Percentiles rank a stretch among this genome's conserved stretches.
These are phyloP conservation scores for Proteles cristata DNA, from an alignment of 2,113 vertebrate genomes.

Conservation along the genomic window DNA sequence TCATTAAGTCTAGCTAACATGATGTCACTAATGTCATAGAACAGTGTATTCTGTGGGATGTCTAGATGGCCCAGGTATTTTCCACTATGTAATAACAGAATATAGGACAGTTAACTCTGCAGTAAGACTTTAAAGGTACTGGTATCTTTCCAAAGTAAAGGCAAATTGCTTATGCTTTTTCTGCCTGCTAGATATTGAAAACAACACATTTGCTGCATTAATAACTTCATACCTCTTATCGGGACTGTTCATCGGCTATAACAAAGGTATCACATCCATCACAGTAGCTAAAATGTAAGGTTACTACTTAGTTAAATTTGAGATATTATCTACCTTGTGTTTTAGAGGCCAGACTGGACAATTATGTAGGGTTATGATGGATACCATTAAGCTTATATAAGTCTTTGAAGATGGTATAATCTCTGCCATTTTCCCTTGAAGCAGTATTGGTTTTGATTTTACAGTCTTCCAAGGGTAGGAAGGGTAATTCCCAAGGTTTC, in stretches of 20 bases:
- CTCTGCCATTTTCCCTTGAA: background rate
- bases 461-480: background rate
- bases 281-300: background rate
- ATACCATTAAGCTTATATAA: background rate
- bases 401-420: background rate
- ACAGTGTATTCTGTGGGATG: background rate
- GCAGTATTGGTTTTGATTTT: background rate
- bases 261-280: background rate
- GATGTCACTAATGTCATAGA: background rate
- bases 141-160: background rate
- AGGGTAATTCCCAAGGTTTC: background rate
- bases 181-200: background rate
- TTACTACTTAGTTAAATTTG: background rate
- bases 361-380: background rate
- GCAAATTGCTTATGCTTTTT: background rate
- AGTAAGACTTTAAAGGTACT: conserved; percentile 22
- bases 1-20: background rate
- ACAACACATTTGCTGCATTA: background rate
- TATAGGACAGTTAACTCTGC: background rate
- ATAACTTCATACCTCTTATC: background rate
- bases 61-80: background rate
- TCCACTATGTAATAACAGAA: background rate
- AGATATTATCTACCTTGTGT: background rate
- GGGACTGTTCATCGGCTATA: background rate
- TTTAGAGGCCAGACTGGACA: background rate